Evolutionary conservation across 2,113 vertebrate genomes (phyloP).

Genomic region (Cololabis saira): DNA sequence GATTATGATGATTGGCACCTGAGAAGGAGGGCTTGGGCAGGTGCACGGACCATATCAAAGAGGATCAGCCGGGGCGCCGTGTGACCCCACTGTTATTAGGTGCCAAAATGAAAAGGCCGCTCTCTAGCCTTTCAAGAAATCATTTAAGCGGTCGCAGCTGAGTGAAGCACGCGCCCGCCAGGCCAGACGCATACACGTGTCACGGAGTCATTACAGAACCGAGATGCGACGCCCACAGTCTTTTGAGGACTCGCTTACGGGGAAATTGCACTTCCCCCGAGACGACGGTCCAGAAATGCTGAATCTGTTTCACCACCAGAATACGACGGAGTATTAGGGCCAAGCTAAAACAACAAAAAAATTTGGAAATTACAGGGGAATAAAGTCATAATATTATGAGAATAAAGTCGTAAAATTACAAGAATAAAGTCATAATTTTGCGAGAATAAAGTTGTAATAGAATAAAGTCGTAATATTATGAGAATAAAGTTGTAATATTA

Average conservation of each 20-base stretch:
- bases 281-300: too few relatives aligned
- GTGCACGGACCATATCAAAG: conserved; percentile 74
- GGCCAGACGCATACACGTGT: conserved; percentile 2
- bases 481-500: too few relatives aligned
- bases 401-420: too few relatives aligned
- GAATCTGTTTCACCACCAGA: too few relatives aligned
- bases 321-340: too few relatives aligned
- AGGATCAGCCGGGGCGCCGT: conserved; percentile 66
- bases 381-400: too few relatives aligned
- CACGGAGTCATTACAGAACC: conserved; percentile 24
- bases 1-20: conserved; percentile 74
- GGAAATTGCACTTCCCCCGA: neutral
- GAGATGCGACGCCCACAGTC: too few relatives aligned
- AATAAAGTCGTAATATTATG: too few relatives aligned
- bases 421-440: too few relatives aligned
- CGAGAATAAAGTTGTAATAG: too few relatives aligned
- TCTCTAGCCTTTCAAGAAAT: conserved; percentile 66
- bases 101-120: conserved; percentile 72
- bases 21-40: conserved; percentile 63
- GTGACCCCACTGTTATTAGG: conserved; percentile 75
- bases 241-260: neutral
- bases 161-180: conserved; percentile 27
- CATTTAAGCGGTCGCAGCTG: conserved; percentile 68
- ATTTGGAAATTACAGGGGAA: too few relatives aligned
- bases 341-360: too few relatives aligned